Percentiles rank a stretch among this genome's conserved stretches.
phyloP scores from a whole-genome alignment of 1,140 invertebrate genomes.

The Belonocnema kinseyi region DNA sequence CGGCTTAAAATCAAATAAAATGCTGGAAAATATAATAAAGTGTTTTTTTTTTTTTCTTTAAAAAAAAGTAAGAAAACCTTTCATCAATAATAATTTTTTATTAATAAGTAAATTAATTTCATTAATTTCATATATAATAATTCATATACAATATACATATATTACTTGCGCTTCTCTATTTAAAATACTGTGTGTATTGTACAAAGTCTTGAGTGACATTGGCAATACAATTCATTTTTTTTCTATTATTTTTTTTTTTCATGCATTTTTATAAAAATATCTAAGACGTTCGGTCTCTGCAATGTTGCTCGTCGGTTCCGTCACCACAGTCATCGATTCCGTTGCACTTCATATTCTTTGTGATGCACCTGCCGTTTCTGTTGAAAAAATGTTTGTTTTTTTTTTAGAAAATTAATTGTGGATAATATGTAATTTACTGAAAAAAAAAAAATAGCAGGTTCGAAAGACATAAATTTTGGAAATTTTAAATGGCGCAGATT shows the following conservation, averaged over 20 bases:
- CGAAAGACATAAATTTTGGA: no score
- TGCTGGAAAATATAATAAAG: no score
- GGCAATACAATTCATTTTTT: slow-evolving; percentile 43
- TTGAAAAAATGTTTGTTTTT: slow-evolving; percentile 29
- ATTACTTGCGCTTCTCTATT: slow-evolving; percentile 45
- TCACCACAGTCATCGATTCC: slow-evolving; percentile 83
- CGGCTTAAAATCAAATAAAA: no score
- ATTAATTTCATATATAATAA: slow-evolving; percentile 15
- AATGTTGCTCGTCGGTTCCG: slow-evolving; percentile 81
- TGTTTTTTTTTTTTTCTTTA: no score
- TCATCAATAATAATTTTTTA: slow-evolving; percentile 24
- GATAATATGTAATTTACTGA: no score
- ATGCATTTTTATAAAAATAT: slow-evolving; percentile 48
- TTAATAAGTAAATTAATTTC: slow-evolving; percentile 25
- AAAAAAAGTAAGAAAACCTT: neutral
- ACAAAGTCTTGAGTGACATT: slow-evolving; percentile 40
- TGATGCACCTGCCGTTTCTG: slow-evolving; percentile 79
- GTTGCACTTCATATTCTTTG: slow-evolving; percentile 79
- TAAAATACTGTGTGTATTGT: slow-evolving; percentile 52
- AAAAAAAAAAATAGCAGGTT: no score
- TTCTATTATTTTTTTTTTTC: slow-evolving; percentile 54
- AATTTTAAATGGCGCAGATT: no score
- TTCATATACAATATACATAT: slow-evolving; percentile 54
- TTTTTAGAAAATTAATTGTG: neutral
- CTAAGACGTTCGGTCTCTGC: slow-evolving; percentile 67